Base-by-base conservation (phyloP, 2,113 vertebrate genomes). In the Talpa occidentalis region DNA sequence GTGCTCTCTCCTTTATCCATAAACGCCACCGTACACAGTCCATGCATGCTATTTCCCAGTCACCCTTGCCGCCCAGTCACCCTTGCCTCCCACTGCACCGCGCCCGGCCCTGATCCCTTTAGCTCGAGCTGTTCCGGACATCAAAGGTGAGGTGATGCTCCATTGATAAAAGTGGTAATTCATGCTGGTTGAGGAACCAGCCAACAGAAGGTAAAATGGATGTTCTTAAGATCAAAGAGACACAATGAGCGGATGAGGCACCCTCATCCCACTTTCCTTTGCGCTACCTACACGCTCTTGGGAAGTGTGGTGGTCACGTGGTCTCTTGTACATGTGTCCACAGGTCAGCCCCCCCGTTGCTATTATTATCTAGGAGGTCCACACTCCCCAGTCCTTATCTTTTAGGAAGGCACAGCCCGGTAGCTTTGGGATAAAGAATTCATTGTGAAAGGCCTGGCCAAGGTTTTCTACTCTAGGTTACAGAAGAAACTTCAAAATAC, bases 181-280 rank as follows among this genome's bases (percentile, higher is more conserved):
- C 26, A 54, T 64, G 7, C 14, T 54, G 17, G 21, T 10, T 83
- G 37, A 78, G n/a, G n/a, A 95, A 73, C 3, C 42, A 80, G 67
- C 30, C 62, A 90, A 90, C 49, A 60, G 79, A 94, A 84, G 11
- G 9, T 37, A 49, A 32, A 88, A 59, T 86, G 28, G 26, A 86
- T 67, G n/a, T 35, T 37, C 22, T 52, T 42, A 62, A 86, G 67
- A 86, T 66, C 42, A 93, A 88, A 69, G n/a, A 89, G 52, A 89
- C 8, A 56, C 52, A 78, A 37, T 49, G 70, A 94, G 7, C n/a
- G 32, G 10, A 14, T 37, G 21, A 93, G 32, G 1, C 11, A n/a
- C 42, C 24, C 11, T 76, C 59, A 56, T 83, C 15, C 22, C 52
- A 42, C 24, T 15, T 88, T 85, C 62, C 70, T 91, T 89, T 70